Base-by-base conservation (phyloP, 1,140 invertebrate genomes). In the Parasteatoda tepidariorum region DNA sequence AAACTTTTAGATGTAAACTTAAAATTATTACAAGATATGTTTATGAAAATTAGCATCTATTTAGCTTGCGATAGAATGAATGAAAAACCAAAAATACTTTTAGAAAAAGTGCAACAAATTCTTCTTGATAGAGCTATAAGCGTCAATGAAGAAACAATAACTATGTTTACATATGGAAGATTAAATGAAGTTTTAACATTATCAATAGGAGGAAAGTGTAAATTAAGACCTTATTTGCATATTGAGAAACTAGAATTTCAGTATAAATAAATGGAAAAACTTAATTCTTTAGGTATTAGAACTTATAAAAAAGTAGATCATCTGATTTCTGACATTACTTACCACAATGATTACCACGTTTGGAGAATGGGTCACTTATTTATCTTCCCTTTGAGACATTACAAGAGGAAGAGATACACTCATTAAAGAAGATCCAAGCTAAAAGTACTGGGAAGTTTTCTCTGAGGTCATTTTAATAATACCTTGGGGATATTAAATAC, bases 221-320 rank as follows among this genome's bases (percentile, higher is more conserved):
- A 38, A 64, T 64, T 67, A 38, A 67, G 22, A 22, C 33, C 64
- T 38, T 67, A 41, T 67, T 26, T 67, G 26, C 31, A 67, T 24
- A 67, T 41, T 38, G 24, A 67, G 13, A 67, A 67, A 31, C 34
- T 67, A n/a, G n/a, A 67, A n/a, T 67, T 67, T 41, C 5, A 6
- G 5, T 41, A 41, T 5, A 5, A 30, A 28, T 64, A 64, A 64
- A 64, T 28, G 28, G 61, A 64, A 64, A 64, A 28, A 64, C 15
- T 30, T 33, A 64, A 64, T 59, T 59, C 24, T 28, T 9, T 59
- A 2, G n/a, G n/a, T n/a, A n/a, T n/a, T n/a, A n/a, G n/a, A n/a
- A n/a, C n/a, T n/a, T n/a, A n/a, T n/a, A n/a, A n/a, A n/a, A n/a
- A n/a, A n/a, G n/a, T n/a, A n/a, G n/a, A n/a, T n/a, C n/a, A n/a